A percentile compares a stretch with the other conserved stretches of the same genome.
Evolutionary conservation across 1,140 invertebrate genomes (phyloP).

Genomic region (Agrilus planipennis): DNA sequence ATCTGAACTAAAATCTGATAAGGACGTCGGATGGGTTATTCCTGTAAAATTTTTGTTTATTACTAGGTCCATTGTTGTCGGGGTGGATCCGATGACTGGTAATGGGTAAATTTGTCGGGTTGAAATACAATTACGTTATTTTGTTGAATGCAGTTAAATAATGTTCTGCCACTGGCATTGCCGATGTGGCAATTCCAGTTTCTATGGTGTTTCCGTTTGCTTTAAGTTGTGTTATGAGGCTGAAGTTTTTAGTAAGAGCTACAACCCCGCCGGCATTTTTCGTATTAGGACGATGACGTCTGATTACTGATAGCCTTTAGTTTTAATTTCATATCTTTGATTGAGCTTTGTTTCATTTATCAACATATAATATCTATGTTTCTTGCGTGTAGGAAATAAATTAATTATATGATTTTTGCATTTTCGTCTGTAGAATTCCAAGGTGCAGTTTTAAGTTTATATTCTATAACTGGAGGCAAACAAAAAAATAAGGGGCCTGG

Average conservation of each 20-base stretch:
- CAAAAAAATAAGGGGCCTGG: too few species aligned
- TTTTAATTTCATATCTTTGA: not conserved
- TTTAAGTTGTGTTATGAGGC: not conserved
- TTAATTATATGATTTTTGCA: slow-evolving; percentile 1
- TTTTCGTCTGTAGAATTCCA: slow-evolving; percentile 5
- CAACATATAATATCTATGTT: not conserved
- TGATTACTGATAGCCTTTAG: not conserved
- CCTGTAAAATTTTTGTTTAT: slow-evolving; percentile 6
- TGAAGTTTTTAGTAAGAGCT: not conserved
- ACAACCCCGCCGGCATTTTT: not conserved
- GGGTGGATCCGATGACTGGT: slow-evolving; percentile 5
- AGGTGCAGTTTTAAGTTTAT: slow-evolving; percentile 4
- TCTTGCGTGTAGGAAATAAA: not conserved
- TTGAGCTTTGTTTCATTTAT: slow-evolving; percentile 5
- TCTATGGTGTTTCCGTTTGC: not conserved
- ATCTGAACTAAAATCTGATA: slow-evolving; percentile 1
- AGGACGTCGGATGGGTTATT: not conserved
- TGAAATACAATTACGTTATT: not conserved
- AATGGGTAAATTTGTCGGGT: slow-evolving; percentile 6
- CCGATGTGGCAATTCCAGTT: slow-evolving; percentile 4
- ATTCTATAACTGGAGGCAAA: too few species aligned
- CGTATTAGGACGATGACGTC: not conserved
- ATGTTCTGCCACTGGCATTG: slow-evolving; percentile 7
- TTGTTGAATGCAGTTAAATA: not conserved
- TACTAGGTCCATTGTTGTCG: slow-evolving; percentile 8